Percentiles rank a stretch among this genome's conserved stretches.
These are phyloP conservation scores for Zaprionus bogoriensis DNA, from an alignment of 2,888 invertebrate species.

Conservation along the genomic window DNA sequence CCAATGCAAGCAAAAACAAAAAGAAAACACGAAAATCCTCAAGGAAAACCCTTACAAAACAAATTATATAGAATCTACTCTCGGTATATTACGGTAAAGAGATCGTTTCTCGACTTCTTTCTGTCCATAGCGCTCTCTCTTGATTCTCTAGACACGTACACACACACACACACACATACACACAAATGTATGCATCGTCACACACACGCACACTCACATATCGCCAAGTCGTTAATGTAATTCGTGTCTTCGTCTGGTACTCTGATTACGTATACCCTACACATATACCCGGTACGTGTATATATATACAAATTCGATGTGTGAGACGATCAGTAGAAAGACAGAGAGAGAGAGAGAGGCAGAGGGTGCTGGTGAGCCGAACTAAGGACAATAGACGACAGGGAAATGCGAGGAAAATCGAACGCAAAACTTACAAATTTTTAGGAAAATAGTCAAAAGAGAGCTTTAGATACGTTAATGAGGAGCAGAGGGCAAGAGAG, in stretches of 20 bases:
- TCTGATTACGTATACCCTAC: no score
- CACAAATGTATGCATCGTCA: constrained; percentile 16
- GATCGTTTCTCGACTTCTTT: not conserved
- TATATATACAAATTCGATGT: not conserved
- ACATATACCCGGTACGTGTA: no score
- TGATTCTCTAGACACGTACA: constrained; percentile 3
- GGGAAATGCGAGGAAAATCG: constrained; percentile 8
- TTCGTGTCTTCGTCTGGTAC: constrained; percentile 17
- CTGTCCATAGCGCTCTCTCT: not conserved
- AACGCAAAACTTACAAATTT: constrained; percentile 14
- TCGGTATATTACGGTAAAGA: no score
- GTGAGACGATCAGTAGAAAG: not conserved
- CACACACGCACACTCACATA: constrained; percentile 45
- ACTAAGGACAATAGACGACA: constrained; percentile 26
- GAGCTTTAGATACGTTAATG: constrained; percentile 39
- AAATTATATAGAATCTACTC: not conserved
- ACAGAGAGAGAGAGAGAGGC: not conserved
- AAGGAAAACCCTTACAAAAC: constrained; percentile 7
- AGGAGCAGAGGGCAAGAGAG: constrained; percentile 7
- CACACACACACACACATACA: constrained; percentile 18
- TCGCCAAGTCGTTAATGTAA: constrained; percentile 39
- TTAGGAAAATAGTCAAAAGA: constrained; percentile 32
- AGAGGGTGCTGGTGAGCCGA: constrained; percentile 1
- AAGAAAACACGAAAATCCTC: not conserved
- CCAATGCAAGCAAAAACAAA: constrained; percentile 17